phyloP scores from a whole-genome alignment of 2,888 invertebrate genomes.

The Nemotelus nigrinus region DNA sequence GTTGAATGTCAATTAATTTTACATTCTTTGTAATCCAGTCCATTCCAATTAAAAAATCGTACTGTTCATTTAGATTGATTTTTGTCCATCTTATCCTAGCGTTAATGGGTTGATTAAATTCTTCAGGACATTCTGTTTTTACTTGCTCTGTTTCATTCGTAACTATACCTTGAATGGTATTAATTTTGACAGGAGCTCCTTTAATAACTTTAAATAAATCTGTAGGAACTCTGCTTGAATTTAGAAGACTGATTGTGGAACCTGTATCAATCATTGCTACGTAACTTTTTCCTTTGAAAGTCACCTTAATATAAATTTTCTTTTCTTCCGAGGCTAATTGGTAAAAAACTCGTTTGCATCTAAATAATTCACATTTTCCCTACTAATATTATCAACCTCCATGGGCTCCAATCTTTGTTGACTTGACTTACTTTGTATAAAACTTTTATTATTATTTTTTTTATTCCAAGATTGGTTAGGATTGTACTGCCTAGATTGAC shows the following conservation, averaged over 20 bases:
- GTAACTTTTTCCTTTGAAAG: slow-evolving; percentile 11
- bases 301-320: slow-evolving; percentile 37
- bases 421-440: neutral
- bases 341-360: slow-evolving; percentile 45
- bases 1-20: slow-evolving; percentile 46
- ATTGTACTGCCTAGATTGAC: slow-evolving; percentile 17
- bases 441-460: slow-evolving; percentile 5
- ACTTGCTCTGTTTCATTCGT: slow-evolving; percentile 43
- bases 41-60: slow-evolving; percentile 48
- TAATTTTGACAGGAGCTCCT: slow-evolving; percentile 34
- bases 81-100: slow-evolving; percentile 49
- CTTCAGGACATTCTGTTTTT: slow-evolving; percentile 48
- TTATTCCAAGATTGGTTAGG: slow-evolving; percentile 7
- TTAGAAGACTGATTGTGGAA: slow-evolving; percentile 26
- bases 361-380: slow-evolving; percentile 1
- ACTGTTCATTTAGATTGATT: slow-evolving; percentile 47
- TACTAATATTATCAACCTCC: slow-evolving; percentile 11
- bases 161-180: slow-evolving; percentile 46
- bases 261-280: slow-evolving; percentile 46
- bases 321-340: slow-evolving; percentile 43
- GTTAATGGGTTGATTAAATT: slow-evolving; percentile 48
- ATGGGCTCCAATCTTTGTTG: neutral
- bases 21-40: slow-evolving; percentile 47
- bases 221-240: too few relatives aligned
- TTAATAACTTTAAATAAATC: neutral